A percentile compares a stretch with the other conserved stretches of the same genome.
Evolutionary conservation across 2,113 vertebrate genomes (phyloP).

Genomic region (Antechinus flavipes): DNA sequence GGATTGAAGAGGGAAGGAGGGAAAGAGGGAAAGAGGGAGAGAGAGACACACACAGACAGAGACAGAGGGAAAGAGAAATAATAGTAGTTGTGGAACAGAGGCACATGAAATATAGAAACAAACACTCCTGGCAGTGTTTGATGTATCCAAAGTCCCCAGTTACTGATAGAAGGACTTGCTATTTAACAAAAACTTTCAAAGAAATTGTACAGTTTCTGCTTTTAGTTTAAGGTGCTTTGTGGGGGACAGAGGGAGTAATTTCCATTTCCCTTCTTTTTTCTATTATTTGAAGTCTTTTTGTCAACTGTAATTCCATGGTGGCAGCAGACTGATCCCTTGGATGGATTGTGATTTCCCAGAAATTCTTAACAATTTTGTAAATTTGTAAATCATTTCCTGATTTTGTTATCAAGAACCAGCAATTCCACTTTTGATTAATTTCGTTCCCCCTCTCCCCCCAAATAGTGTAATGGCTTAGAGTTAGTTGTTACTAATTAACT

Average conservation of each 20-base stretch:
- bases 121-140: background rate
- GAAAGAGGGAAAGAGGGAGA: background rate
- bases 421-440: background rate
- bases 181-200: background rate
- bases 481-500: background rate
- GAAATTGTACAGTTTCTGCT: background rate
- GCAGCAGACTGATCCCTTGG: background rate
- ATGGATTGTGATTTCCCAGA: background rate
- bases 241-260: background rate
- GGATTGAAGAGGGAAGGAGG: too few species aligned
- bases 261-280: background rate
- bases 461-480: background rate
- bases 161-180: background rate
- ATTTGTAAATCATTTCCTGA: background rate
- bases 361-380: background rate
- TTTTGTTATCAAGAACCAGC: background rate
- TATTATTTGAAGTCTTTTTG: background rate
- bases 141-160: background rate
- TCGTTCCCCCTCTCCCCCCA: background rate
- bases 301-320: background rate
- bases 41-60: background rate
- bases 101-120: background rate
- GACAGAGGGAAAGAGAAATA: too few species aligned
- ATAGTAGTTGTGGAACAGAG: too few species aligned
- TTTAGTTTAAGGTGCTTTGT: background rate